A percentile compares a stretch with the other conserved stretches of the same genome.
Conservation (phyloP, 2,888 invertebrate genomes). For the Caprella mutica region DNA sequence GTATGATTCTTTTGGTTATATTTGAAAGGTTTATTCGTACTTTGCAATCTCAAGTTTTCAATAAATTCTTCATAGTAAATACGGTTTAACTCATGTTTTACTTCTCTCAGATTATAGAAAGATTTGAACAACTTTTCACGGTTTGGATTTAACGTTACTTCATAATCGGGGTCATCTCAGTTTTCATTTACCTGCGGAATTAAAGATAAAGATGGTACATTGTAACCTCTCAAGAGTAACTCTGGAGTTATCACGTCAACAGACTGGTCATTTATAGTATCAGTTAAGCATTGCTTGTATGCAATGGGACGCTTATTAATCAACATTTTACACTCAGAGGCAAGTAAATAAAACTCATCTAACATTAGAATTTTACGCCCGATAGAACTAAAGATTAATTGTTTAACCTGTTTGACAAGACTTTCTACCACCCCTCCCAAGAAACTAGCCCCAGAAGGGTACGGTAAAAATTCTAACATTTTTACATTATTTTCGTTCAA, state of each 20-base stretch:
- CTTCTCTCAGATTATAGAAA: not conserved
- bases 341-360: not conserved
- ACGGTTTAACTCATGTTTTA: not conserved
- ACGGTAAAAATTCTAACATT: not conserved
- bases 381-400: not conserved
- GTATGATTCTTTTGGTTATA: too few relatives aligned
- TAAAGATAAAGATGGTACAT: not conserved
- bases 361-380: not conserved
- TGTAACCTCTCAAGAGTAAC: not conserved
- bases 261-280: not conserved
- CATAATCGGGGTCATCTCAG: not conserved
- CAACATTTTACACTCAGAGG: not conserved
- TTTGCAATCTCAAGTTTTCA: too few relatives aligned
- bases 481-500: not conserved
- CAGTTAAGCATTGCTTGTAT: not conserved
- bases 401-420: not conserved
- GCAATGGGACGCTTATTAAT: not conserved
- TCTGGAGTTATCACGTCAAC: not conserved
- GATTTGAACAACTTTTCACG: not conserved
- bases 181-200: not conserved
- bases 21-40: too few relatives aligned
- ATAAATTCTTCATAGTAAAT: too few relatives aligned
- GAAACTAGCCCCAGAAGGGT: not conserved
- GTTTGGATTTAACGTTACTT: not conserved
- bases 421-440: not conserved